Base-by-base conservation (phyloP, 1,140 invertebrate genomes). In the Drosophila pandora region DNA sequence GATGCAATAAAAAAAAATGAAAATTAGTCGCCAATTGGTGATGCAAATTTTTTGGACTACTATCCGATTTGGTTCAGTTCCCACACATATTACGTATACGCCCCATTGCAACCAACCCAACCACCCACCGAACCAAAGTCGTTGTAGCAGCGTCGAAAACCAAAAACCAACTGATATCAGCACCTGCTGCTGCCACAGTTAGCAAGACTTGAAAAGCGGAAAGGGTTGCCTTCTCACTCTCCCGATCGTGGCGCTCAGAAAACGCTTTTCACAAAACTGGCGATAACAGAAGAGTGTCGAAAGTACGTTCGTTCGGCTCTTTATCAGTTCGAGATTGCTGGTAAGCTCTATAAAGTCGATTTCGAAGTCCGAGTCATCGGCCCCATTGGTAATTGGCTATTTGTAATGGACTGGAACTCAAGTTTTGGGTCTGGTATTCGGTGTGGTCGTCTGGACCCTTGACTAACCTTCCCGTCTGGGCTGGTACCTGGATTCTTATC, bases 101-200 rank as follows among this genome's bases (percentile, higher is more conserved):
- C 56, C 37, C 57, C 25, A 60, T 72, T 32, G 55, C 17, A 50
- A 17, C 5, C 39, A 43, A 43, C 39, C 39, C 13, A 32, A n/a
- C n/a, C 34, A 9, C 54, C 32, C 48, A 73, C 56, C 56, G 55
- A 17, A 64, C 59, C 59, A 62, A 43, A 59, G 37, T 74, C 54
- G 79, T 69, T 68, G 63, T 81, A 68, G 55, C 58, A 50, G 60
- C 39, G 78, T 69, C 62, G 83, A 64, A 57, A 69, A 62, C 65
- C 61, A 70, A 78, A 67, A 75, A 72, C 69, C 59, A 87, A 85
- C 82, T 85, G 78, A 85, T 75, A 87, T 78, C 61, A 61, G 49
- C 69, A 62, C 70, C 70, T 73, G 63, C 64, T 70, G 50, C 65
- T 57, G 50, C 63, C 54, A 49, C 71, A 61, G 73, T 80, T 74